phyloP scores from a whole-genome alignment of 2,797 vertebrate species.

The Paramormyrops hopkinsi region DNA sequence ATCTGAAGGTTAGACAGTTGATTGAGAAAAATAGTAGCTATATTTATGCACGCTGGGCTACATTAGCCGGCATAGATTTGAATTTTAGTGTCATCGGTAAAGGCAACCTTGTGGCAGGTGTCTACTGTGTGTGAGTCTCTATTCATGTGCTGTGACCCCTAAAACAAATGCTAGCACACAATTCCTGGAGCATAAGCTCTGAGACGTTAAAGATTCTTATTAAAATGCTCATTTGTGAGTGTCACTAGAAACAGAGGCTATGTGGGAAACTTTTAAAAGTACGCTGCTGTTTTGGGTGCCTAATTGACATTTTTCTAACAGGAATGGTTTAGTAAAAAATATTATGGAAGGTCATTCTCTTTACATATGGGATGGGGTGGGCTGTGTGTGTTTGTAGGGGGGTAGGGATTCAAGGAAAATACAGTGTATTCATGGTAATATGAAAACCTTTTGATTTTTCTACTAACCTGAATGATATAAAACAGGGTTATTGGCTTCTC shows the following conservation, averaged over 20 bases:
- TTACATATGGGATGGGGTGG: neutral
- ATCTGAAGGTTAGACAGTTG: neutral
- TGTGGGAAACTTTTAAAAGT: neutral
- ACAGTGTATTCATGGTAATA: neutral
- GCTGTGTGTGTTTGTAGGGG: neutral
- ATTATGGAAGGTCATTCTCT: neutral
- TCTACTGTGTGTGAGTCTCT: neutral
- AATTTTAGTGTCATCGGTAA: neutral
- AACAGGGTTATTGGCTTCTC: neutral
- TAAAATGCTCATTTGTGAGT: neutral
- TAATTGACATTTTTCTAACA: neutral
- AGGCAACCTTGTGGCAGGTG: neutral
- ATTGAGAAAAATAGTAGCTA: neutral
- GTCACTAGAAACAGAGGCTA: neutral
- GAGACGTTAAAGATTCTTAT: neutral
- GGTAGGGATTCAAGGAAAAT: neutral
- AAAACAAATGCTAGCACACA: neutral
- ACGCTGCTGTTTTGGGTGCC: neutral
- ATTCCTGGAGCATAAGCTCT: neutral
- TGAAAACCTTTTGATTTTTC: neutral
- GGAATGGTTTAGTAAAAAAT: neutral
- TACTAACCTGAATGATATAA: neutral
- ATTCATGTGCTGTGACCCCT: neutral
- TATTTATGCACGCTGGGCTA: neutral
- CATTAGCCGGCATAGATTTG: neutral